A percentile compares a stretch with the other conserved stretches of the same genome.
These are phyloP conservation scores for Polypterus bichir DNA, from an alignment of 2,113 vertebrate genomes.

Conservation along the genomic window DNA sequence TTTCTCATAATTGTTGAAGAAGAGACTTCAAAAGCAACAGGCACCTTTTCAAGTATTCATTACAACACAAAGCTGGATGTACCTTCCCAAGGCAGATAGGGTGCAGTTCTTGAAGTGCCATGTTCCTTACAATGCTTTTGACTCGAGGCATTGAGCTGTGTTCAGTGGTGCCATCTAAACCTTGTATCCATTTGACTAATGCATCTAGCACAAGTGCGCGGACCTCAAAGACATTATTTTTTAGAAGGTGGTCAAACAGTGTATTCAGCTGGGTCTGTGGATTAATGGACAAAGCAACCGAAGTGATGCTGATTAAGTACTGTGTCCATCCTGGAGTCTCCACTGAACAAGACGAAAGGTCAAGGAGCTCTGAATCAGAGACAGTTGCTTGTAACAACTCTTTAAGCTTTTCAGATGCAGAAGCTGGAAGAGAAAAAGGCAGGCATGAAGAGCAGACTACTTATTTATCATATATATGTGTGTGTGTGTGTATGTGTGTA, in stretches of 20 bases:
- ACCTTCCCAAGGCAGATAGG: conserved; percentile 78
- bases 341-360: conserved; percentile 22
- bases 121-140: conserved; percentile 43
- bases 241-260: conserved; percentile 46
- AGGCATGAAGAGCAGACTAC: conserved; percentile 22
- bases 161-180: background rate
- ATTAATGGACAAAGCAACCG: conserved; percentile 38
- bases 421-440: conserved; percentile 34
- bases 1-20: too few relatives aligned
- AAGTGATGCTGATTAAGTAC: conserved; percentile 73
- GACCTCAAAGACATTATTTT: conserved; percentile 64
- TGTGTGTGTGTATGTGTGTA: too few relatives aligned
- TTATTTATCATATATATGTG: too few relatives aligned
- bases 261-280: conserved; percentile 2
- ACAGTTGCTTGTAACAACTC: conserved; percentile 45
- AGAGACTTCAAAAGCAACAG: too few relatives aligned
- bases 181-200: conserved; percentile 45
- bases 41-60: too few relatives aligned
- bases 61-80: background rate
- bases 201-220: conserved; percentile 56
- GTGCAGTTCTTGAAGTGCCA: conserved; percentile 67
- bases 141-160: conserved; percentile 36
- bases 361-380: conserved; percentile 55
- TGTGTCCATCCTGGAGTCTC: conserved; percentile 59
- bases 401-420: conserved; percentile 48